These are phyloP conservation scores for Lampris megalopsis DNA, from an alignment of 2,113 vertebrate genomes.

Conservation along the genomic window DNA sequence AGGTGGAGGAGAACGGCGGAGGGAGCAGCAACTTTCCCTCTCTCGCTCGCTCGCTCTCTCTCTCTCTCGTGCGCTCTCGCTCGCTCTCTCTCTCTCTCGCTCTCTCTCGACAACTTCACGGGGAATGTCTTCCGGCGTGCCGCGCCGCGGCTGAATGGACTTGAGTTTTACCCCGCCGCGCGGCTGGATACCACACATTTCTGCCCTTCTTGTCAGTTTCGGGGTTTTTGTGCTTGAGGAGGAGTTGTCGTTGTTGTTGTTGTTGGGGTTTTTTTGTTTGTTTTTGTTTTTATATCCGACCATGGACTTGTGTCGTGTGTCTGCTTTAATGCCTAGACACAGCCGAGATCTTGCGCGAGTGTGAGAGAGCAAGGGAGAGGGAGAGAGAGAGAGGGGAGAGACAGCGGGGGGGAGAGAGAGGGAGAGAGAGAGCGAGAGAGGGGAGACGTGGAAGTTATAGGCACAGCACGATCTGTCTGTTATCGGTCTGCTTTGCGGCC, in stretches of 20 bases:
- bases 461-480: conserved; percentile 55
- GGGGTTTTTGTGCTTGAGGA: no score
- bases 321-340: conserved; percentile 64
- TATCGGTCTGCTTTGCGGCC: conserved; percentile 67
- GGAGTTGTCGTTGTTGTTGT: no score
- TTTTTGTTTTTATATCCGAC: no score
- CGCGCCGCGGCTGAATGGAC: conserved; percentile 72
- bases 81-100: conserved; percentile 14
- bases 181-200: conserved; percentile 63
- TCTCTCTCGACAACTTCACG: conserved; percentile 65
- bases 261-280: no score
- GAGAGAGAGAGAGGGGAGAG: not conserved
- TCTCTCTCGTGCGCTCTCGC: no score
- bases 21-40: conserved; percentile 71
- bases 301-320: conserved; percentile 69
- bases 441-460: conserved; percentile 66
- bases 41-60: no score
- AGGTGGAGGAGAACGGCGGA: conserved; percentile 77
- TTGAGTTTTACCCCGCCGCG: conserved; percentile 60
- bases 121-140: conserved; percentile 74
- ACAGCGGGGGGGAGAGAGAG: conserved; percentile 11
- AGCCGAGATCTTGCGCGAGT: not conserved
- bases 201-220: conserved; percentile 24
- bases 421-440: conserved; percentile 53
- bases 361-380: conserved; percentile 11